Base-by-base conservation (phyloP, 37 sponge, comb jelly and placozoan species). In the Beroe ovata region DNA sequence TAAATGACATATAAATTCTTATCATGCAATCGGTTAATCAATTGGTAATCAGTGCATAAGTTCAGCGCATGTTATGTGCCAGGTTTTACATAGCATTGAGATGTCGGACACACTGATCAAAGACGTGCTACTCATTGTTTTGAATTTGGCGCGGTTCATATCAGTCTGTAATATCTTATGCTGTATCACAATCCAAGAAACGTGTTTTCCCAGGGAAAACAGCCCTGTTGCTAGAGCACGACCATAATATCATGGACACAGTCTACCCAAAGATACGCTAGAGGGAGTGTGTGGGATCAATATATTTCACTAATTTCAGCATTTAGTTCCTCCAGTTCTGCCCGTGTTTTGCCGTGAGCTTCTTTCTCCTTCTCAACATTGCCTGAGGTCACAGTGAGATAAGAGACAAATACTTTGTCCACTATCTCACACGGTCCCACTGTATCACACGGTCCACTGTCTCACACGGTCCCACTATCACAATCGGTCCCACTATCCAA, bases 301-400 rank as follows among this genome's bases (percentile, higher is more conserved):
- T 77, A 77, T 77, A 77, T 77, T 20, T 77, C 84, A 29, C 33
- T 77, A 77, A 77, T 77, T 77, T 77, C 84, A 41, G 41, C 54
- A 40, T 77, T 77, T 23, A 77, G 84, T 40, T 77, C 84, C 11
- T 77, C 84, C 4, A 77, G 84, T 11, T 77, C 84, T 42, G 84
- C 21, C 20, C 54, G 41, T 25, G 84, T 77, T 1, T 8, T 16
- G 26, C 25, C 41, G 84, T 77, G 84, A 1, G 23, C 25, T 16
- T 37, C 54, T 21, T 39, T 20, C 33, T 77, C 84, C 28, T 23
- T 77, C 47, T 77, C 84, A n/a, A 77, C 22, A 36, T 40, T 23
- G 19, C 84, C 84, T 77, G 54, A 16, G 18, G 84, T 26, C 2
- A 25, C 84, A 77, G 38, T 42, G 26, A 3, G 0, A 66, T 30